Percentiles rank a stretch among this genome's conserved stretches.
Evolutionary conservation across 2,888 invertebrate genomes (phyloP).

Genomic region (Helobdella robusta): DNA sequence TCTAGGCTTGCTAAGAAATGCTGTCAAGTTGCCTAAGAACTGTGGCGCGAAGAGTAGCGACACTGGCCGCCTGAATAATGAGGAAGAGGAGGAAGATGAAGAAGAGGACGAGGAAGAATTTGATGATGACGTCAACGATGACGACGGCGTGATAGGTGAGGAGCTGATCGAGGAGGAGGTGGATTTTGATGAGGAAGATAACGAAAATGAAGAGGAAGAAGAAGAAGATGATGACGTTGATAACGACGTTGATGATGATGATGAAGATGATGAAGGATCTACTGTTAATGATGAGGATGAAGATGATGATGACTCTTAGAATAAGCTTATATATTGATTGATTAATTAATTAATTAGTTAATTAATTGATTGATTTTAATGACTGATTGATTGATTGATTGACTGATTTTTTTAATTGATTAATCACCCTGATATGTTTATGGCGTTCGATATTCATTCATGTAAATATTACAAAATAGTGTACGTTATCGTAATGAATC

Average conservation of each 20-base stretch:
- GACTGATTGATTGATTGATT: not conserved
- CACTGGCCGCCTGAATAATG: not conserved
- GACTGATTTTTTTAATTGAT: not conserved
- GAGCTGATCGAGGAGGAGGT: not conserved
- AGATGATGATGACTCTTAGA: not conserved
- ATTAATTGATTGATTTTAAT: too few species aligned
- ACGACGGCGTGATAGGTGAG: not conserved
- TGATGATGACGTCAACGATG: not conserved
- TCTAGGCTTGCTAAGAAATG: not conserved
- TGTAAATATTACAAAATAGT: too few species aligned
- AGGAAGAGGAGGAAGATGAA: constrained; percentile 3
- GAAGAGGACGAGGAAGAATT: not conserved
- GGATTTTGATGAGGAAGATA: not conserved
- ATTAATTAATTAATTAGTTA: too few species aligned
- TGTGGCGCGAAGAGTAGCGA: not conserved
- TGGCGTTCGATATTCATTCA: too few species aligned
- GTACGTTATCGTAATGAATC: too few species aligned
- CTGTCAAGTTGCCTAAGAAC: not conserved
- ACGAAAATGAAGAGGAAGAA: not conserved
- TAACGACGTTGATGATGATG: not conserved
- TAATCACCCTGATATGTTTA: not conserved
- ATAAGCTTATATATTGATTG: too few species aligned
- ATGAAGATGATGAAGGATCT: not conserved
- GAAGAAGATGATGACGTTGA: not conserved
- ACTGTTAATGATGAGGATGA: not conserved